Evolutionary conservation across 1,140 invertebrate species (phyloP).

Genomic region (Hyles euphorbiae): DNA sequence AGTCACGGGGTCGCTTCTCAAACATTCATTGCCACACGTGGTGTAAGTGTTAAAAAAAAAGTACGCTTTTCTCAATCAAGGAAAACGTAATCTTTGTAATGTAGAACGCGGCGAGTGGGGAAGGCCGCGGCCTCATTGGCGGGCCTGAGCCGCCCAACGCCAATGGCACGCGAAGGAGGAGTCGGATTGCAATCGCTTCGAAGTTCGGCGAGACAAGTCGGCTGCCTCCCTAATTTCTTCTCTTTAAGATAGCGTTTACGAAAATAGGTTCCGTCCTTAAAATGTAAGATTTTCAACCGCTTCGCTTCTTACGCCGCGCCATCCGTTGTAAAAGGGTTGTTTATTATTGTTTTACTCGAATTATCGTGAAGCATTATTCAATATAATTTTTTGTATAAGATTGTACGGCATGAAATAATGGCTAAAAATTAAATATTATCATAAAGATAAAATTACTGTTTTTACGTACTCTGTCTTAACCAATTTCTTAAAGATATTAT

Average conservation of each 20-base stretch:
- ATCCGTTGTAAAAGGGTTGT: no score
- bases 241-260: conserved; percentile 9
- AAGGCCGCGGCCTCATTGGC: conserved; percentile 53
- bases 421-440: no score
- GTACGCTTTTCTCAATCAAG: conserved; percentile 32
- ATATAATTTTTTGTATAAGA: no score
- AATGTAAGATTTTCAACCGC: background rate
- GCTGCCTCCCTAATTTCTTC: conserved; percentile 38
- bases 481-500: no score
- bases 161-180: conserved; percentile 64
- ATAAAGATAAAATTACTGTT: no score
- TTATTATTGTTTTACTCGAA: no score
- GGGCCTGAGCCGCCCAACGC: conserved; percentile 40
- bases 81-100: conserved; percentile 52
- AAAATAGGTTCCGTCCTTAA: background rate
- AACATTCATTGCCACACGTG: conserved; percentile 1
- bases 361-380: no score
- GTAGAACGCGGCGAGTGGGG: conserved; percentile 46
- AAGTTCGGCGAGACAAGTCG: conserved; percentile 51
- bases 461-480: no score
- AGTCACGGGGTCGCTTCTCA: background rate
- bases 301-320: background rate
- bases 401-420: no score
- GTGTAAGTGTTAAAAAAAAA: conserved; percentile 22
- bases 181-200: conserved; percentile 39